Base-by-base conservation (phyloP, 92 coral and sea anemone species). In the Virgularia gustaviana region DNA sequence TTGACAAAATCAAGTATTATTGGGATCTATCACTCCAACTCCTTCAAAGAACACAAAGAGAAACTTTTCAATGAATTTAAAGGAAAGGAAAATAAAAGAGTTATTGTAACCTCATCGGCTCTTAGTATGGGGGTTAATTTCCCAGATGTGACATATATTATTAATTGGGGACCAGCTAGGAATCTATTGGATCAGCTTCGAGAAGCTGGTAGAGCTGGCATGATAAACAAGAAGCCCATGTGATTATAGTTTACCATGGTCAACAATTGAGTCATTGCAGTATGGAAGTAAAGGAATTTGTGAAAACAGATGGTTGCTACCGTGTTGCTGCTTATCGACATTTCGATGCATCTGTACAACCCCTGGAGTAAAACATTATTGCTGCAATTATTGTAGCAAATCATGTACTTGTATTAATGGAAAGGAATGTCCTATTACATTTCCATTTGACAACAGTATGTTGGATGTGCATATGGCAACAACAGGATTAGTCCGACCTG, bases 211-310 rank as follows among this genome's bases (percentile, higher is more conserved):
- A 55, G 62, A 13, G 62, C 62, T 55, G 62, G 62, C 62, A 33
- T 55, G 29, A 55, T 55, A 33, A 33, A 4, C 4, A n/a, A 3
- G 4, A 22, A n/a, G 62, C 62, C 29, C 62, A 55, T n/a, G 24
- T 55, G 12, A n/a, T 55, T 13, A 55, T 55, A 4, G 29, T 55
- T 55, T 55, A 55, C 62, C 62, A 55, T n/a, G 62, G 62, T 55
- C 16, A 55, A 2, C 45, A 39, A 39, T 39, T 39, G 15, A 39
- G 45, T 15, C 45, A 39, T 39, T 39, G 45, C 15, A 39, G 45
- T 39, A 39, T 7, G 45, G 45, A 39, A 7, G 45, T 39, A 39
- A 39, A 39, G 15, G 9, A 39, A 39, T 39, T 39, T 39, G 45
- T 39, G 8, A 39, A 39, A 39, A 39, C 45, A 39, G 45, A 39